These are phyloP conservation scores for Acleris cristana DNA, from an alignment of 2,888 invertebrate species.

Conservation along the genomic window DNA sequence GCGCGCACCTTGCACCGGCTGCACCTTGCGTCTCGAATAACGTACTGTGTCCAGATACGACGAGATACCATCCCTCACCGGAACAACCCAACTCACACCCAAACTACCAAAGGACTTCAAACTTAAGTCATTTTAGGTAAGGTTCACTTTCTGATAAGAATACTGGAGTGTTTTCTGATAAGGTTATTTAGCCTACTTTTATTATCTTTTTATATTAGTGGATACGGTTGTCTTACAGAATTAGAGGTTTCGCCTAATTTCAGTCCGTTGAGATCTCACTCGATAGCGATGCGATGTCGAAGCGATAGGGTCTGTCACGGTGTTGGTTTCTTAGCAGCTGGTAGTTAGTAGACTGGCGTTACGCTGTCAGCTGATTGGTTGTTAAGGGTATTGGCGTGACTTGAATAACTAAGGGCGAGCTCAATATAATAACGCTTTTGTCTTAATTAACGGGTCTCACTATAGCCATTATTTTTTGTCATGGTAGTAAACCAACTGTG, in stretches of 20 bases:
- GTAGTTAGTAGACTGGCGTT: slow-evolving; percentile 9
- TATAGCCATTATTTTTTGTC: no score
- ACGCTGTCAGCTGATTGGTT: slow-evolving; percentile 23
- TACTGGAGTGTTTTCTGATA: slow-evolving; percentile 52
- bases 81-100: slow-evolving; percentile 45
- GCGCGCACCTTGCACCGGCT: slow-evolving; percentile 69
- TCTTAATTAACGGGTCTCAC: no score
- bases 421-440: no score
- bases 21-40: slow-evolving; percentile 75
- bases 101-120: slow-evolving; percentile 25
- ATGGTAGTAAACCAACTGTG: no score
- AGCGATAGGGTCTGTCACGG: slow-evolving; percentile 48
- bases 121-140: not conserved
- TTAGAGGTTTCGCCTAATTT: slow-evolving; percentile 65
- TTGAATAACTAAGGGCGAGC: slow-evolving; percentile 10
- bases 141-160: slow-evolving; percentile 23
- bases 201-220: slow-evolving; percentile 69
- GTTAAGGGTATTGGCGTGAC: slow-evolving; percentile 29
- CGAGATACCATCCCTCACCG: slow-evolving; percentile 66
- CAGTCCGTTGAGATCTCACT: slow-evolving; percentile 68
- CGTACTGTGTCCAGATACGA: slow-evolving; percentile 64
- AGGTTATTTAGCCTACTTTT: slow-evolving; percentile 76
- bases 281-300: slow-evolving; percentile 50
- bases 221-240: slow-evolving; percentile 79
- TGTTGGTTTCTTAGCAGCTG: slow-evolving; percentile 46